Evolutionary conservation across 1,140 invertebrate species (phyloP), one percentile per base, ranked within the genome.

Genomic region (Babylonia areolata): DNA sequence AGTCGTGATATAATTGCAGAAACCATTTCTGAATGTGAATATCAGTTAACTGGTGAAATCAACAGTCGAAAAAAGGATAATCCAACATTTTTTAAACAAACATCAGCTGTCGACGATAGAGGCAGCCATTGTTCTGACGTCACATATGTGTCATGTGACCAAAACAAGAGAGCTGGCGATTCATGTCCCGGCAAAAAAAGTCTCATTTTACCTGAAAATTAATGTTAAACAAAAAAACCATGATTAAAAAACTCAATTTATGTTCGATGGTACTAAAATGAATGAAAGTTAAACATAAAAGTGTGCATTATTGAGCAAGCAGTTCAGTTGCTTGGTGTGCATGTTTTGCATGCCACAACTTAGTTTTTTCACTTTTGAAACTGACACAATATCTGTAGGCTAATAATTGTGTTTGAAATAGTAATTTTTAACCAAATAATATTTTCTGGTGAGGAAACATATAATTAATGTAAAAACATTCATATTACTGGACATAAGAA

Each of bases 1-100:
- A 97, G 92, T 90, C 96, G 95, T 88, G 96, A 97, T 91, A 97
- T 95, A 89, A 97, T 96, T 86, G 96, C 96, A 84, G 96, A 96
- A 95, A 97, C 96, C 96, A 97, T 97, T 58, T 75, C 40, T 79
- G 69, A 79, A 79, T 20, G 17, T 37, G 15, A 39, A 11, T 54
- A 37, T 58, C 6, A 54, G 33, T 51, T 79, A 58, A 71, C 23
- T 69, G 42, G 33, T 39, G 40, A 78, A 51, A 31, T 58, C 73
- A 79, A 37, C 58, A n/a, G 42, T 81, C 85, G 20, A 81, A 37
- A 58, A 37, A 51, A 17, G 40, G 79, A 58, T 81, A 81, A 79
- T 84, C 69, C 58, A 69, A 51, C 75, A 84, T 79, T 84, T 84
- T 84, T 84, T 80, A 80, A 79, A 54, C 75, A 31, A 31, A 54